Base-by-base conservation (phyloP, 2,113 vertebrate species). In the Scomber colias region DNA sequence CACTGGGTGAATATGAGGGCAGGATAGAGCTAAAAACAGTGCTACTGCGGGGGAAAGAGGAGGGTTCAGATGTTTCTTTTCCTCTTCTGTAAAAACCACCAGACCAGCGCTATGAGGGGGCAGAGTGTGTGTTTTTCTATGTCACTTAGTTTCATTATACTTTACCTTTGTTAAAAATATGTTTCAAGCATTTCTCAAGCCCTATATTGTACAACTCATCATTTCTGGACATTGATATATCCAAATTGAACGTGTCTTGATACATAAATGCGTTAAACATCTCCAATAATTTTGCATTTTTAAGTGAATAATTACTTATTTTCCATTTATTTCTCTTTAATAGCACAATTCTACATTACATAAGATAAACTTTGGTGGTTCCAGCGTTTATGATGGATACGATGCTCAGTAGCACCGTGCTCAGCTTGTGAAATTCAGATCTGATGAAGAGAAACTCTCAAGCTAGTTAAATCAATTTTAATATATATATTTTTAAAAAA, bases 21-120 rank as follows among this genome's bases (percentile, higher is more conserved):
- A 69, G 66, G 53, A 63, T 24, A 6, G 54, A 62, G 88, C 71
- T 87, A 71, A 76, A 86, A 85, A 77, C 71, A 77, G 62, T 19
- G 71, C 15, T 63, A 17, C 64, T 35, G 55, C 54, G 79, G 66
- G 66, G 85, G 81, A 89, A 90, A 85, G 77, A 84, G 82, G 88
- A 75, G 70, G 82, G 59, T 30, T 66, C 80, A 83, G 67, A 1
- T 65, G 57, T 46, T 71, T 81, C 77, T 87, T 77, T 83, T 85
- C 79, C 77, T 85, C 78, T 74, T 79, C 24, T 59, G 8, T 10
- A 44, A 82, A 40, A 90, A 83, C 77, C 80, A 62, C 87, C 88
- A 17, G 27, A 16, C 11, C 44, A 16, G 17, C 40, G 14, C 64
- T 55, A 2, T n/a, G 50, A 49, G 13, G 49, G 60, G 21, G 16